Evolutionary conservation across 2,113 vertebrate species (phyloP).

Genomic region (Chloroceryle aenea): DNA sequence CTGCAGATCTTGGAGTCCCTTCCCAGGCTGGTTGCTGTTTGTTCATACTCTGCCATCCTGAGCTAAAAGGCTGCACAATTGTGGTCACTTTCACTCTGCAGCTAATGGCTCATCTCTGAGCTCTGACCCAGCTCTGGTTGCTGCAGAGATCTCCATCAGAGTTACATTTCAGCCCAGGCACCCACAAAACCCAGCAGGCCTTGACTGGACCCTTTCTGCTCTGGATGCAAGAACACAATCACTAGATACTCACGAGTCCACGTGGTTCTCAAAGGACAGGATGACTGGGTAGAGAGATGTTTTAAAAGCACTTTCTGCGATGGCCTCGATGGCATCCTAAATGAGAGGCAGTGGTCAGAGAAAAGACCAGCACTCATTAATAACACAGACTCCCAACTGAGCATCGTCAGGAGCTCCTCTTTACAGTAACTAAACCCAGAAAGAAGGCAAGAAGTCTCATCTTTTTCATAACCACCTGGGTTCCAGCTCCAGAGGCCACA

Average conservation of each 20-base stretch:
- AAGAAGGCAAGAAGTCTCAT: neutral
- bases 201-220: neutral
- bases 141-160: neutral
- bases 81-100: neutral
- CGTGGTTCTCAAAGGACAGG: constrained; percentile 97
- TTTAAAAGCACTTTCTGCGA: constrained; percentile 97
- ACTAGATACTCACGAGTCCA: constrained; percentile 90
- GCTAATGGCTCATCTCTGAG: neutral
- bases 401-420: neutral
- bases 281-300: constrained; percentile 93
- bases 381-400: neutral
- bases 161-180: neutral
- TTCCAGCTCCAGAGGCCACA: neutral
- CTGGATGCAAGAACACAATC: neutral
- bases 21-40: neutral
- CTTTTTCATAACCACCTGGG: neutral
- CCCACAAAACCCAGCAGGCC: neutral
- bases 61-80: neutral
- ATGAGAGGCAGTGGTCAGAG: neutral
- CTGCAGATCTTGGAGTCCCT: neutral
- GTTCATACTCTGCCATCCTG: neutral
- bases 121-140: neutral
- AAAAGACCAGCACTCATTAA: neutral
- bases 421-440: neutral
- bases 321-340: constrained; percentile 97